phyloP scores from a whole-genome alignment of 2,797 vertebrate species.

The Syngnathus acus region DNA sequence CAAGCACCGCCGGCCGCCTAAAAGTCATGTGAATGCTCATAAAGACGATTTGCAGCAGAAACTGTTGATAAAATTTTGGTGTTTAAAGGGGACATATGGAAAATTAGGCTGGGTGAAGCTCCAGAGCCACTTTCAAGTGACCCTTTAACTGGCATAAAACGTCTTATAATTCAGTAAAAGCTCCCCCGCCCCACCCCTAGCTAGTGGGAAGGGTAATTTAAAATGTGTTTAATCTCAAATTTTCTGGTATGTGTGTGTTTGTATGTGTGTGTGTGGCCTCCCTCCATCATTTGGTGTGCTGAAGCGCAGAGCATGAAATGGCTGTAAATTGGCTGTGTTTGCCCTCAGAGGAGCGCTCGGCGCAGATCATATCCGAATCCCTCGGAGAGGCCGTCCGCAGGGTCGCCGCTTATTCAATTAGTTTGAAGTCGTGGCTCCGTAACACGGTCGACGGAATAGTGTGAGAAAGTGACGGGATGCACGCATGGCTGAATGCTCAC shows the following conservation, averaged over 20 bases:
- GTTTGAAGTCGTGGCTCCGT: conserved; percentile 52
- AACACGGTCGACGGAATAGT: conserved; percentile 53
- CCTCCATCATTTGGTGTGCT: conserved; percentile 52
- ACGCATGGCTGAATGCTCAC: neutral
- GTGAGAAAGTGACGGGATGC: conserved; percentile 54
- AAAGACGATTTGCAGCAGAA: neutral
- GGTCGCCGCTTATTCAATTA: conserved; percentile 74
- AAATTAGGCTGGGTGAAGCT: neutral
- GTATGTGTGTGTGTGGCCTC: conserved; percentile 47
- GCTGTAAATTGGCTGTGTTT: conserved; percentile 70
- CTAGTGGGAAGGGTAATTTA: neutral
- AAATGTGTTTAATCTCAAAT: neutral
- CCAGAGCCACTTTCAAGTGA: no score
- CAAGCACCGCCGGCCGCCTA: conserved; percentile 28
- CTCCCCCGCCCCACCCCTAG: no score
- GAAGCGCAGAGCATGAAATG: conserved; percentile 68
- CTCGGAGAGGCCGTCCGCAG: conserved; percentile 65
- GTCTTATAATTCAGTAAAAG: no score
- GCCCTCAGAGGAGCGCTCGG: conserved; percentile 62
- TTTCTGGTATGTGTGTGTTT: conserved; percentile 31
- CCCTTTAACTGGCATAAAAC: no score
- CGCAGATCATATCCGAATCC: conserved; percentile 72
- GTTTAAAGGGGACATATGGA: neutral
- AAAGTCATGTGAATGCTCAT: neutral
- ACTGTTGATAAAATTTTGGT: neutral